Base-by-base conservation (phyloP, 2,113 vertebrate genomes). In the Podarcis cretensis region DNA sequence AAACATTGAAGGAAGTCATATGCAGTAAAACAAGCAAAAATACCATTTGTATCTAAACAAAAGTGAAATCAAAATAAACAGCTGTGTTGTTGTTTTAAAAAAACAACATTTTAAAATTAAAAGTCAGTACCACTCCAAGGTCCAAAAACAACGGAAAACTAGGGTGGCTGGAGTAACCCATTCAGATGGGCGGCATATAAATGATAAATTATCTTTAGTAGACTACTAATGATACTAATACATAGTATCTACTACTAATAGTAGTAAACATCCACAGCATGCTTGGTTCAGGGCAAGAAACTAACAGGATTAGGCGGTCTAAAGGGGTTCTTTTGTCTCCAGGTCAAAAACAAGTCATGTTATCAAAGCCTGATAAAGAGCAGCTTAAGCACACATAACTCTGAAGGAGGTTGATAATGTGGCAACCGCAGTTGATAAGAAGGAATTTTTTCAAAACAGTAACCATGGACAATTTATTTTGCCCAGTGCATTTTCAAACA, bases 311-410 rank as follows among this genome's bases (percentile, higher is more conserved):
- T 16, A 5, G 1, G 59, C 7, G 2, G n/a, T 63, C 78, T 86
- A 86, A 86, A 3, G 59, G 78, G 59, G 69, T 66, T 82, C 57
- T 75, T 82, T 6, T 43, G 30, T 77, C 71, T 57, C 89, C 80
- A 21, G 35, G 57, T 74, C 54, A 80, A 71, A 71, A 73, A 78
- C 43, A 32, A 63, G 83, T 73, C 37, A 43, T 25, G 21, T 54
- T 65, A 40, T 40, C 37, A 40, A 48, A 57, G 40, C 13, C 84
- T 77, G 89, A 86, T 90, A 86, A 90, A 54, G 57, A 30, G 5
- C 14, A 13, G 21, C 20, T n/a, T 82, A 57, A 77, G n/a, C 77
- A 89, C 78, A 89, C 84, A 89, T 30, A 81, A 75, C 35, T 85
- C 25, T 83, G 80, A 75, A 81, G 43, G n/a, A 57, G 25, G n/a